Evolutionary conservation across 2,113 vertebrate genomes (phyloP), one percentile per base, ranked within the genome.

Genomic region (Panthera uncia): DNA sequence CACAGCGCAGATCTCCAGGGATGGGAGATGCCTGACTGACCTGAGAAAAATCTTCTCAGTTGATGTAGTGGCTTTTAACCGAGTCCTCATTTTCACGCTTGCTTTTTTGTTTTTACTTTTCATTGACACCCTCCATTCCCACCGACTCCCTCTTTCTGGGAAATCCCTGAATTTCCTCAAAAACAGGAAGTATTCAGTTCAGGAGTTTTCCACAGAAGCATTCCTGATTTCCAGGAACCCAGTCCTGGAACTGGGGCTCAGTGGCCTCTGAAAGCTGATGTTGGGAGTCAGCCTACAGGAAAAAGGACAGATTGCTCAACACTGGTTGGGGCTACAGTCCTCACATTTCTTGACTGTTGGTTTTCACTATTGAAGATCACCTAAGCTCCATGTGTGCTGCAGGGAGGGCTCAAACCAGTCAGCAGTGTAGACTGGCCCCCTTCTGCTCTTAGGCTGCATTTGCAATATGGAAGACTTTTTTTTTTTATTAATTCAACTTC

Each of bases 241-340:
- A 55, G 11, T 14, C 15, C 36, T 45, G 0, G 85, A 82, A 21
- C 3, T 18, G 63, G 50, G 68, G 27, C 18, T 52, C 52, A 25
- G 7, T 31, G 63, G 18, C 50, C 80, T 73, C 61, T 41, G 21
- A 68, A 79, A 52, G 61, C 78, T 89, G 65, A 36, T 63, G 13
- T 14, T 27, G 21, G 48, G 29, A 52, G 11, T 4, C 7, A 0
- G 13, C 1, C 3, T 23, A 23, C n/a, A n/a, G 61, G 36, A 45
- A 41, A 38, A 31, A 69, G 31, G 14, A 1, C 7, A 27, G 82
- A 45, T 15, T 9, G 5, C 38, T 19, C 9, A 57, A 23, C 13
- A 1, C n/a, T 4, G 33, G 18, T 6, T 15, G 57, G 7, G 14
- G 18, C 16, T 7, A 27, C 3, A 0, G 14, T 14, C 31, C n/a